Conservation (phyloP, 2,797 vertebrate genomes). For the Manis pentadactyla region DNA sequence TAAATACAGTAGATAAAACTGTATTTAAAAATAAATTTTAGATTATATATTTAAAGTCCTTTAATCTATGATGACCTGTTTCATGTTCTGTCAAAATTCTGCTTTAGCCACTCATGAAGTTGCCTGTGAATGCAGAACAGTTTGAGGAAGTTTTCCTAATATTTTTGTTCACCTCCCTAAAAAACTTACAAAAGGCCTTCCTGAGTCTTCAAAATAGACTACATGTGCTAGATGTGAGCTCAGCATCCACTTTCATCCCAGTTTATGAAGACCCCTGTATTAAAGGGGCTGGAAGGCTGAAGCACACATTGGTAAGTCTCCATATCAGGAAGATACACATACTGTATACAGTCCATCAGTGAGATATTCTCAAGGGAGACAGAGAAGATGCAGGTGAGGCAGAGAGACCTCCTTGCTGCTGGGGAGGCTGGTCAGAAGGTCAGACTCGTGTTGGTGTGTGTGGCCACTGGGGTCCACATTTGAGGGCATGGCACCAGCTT, state of each 20-base stretch:
- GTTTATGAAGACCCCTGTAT: background rate
- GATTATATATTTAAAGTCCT: background rate
- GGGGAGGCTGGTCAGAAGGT: too few relatives aligned
- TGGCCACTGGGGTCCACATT: background rate
- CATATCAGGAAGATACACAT: background rate
- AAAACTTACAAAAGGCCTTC: background rate
- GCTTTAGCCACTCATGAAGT: background rate
- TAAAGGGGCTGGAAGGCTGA: background rate
- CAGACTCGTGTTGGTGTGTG: background rate
- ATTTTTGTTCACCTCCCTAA: background rate
- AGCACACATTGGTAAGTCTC: background rate
- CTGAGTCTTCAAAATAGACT: background rate
- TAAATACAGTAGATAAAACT: background rate
- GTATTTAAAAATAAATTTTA: conserved; percentile 1
- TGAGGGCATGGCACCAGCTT: background rate
- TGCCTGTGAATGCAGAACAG: background rate
- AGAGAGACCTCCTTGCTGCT: background rate
- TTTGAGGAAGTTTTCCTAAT: background rate
- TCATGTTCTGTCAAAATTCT: background rate
- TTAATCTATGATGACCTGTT: background rate
- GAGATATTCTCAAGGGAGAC: background rate
- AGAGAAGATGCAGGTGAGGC: too few relatives aligned
- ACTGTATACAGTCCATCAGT: background rate
- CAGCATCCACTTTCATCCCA: background rate
- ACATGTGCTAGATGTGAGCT: background rate